These are phyloP conservation scores for Peucedramus taeniatus DNA, from an alignment of 2,113 vertebrate genomes.

Conservation along the genomic window DNA sequence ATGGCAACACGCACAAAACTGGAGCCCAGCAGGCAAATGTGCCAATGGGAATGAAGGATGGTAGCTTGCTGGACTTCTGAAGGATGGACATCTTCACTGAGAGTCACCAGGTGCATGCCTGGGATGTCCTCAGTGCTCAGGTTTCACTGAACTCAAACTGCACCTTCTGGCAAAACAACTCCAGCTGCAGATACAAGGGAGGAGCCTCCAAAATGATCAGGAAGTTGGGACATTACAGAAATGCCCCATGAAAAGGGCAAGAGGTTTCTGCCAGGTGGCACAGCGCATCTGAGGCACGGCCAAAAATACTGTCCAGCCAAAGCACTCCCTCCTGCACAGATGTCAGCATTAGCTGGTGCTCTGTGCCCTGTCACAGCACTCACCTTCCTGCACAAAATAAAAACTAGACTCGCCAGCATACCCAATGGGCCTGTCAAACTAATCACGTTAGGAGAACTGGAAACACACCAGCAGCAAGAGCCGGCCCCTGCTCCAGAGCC, in stretches of 20 bases:
- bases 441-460: conserved; percentile 14
- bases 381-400: neutral
- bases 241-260: neutral
- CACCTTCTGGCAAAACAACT: neutral
- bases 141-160: neutral
- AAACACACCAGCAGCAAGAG: conserved; percentile 29
- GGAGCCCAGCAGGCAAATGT: neutral
- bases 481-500: neutral
- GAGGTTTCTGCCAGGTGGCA: neutral
- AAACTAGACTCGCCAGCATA: neutral
- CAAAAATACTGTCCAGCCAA: neutral
- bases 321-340: neutral
- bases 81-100: neutral
- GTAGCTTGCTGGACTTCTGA: neutral
- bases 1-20: accelerated
- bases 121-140: neutral
- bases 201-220: neutral
- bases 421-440: conserved; percentile 48
- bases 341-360: neutral
- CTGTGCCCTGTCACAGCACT: neutral
- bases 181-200: neutral
- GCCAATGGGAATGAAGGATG: accelerated
- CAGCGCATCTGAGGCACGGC: neutral
- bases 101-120: neutral
- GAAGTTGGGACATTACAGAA: neutral